Percentiles rank a stretch among this genome's conserved stretches.
Conservation (phyloP, 2,888 invertebrate genomes). For the Drosophila nr. medialis region DNA sequence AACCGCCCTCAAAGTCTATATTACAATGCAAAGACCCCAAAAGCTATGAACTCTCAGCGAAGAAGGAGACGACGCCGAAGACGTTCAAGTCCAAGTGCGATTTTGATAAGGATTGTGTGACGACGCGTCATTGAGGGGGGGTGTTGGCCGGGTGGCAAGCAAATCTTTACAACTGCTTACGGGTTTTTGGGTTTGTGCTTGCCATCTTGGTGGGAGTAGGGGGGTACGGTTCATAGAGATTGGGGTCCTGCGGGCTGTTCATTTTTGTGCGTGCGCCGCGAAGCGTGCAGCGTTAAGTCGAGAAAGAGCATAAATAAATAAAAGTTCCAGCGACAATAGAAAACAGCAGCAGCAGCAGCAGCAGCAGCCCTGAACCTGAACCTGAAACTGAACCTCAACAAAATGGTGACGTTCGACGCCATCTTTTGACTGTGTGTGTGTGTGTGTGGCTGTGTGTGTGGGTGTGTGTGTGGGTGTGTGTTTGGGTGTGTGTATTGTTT, state of each 20-base stretch:
- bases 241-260: conserved; percentile 1
- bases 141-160: background rate
- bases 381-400: conserved; percentile 44
- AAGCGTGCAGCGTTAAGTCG: conserved; percentile 80
- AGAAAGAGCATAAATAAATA: conserved; percentile 80
- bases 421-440: conserved; percentile 50
- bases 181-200: background rate
- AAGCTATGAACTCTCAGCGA: conserved; percentile 71
- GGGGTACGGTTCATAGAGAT: background rate
- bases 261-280: conserved; percentile 58
- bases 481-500: conserved; percentile 3
- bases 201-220: background rate
- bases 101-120: conserved; percentile 56
- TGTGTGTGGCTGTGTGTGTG: conserved; percentile 7
- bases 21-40: conserved; percentile 61
- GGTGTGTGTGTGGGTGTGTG: conserved; percentile 4
- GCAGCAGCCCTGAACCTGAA: conserved; percentile 9
- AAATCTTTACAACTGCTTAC: conserved; percentile 39
- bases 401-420: conserved; percentile 78
- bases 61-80: conserved; percentile 20
- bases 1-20: conserved; percentile 56
- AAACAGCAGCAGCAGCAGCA: conserved; percentile 28
- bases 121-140: conserved; percentile 34
- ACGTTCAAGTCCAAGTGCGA: conserved; percentile 55
- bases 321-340: conserved; percentile 67